Evolutionary conservation across 37 sponge, comb jelly and placozoan species (phyloP).

Genomic region (Halichondria panicea): DNA sequence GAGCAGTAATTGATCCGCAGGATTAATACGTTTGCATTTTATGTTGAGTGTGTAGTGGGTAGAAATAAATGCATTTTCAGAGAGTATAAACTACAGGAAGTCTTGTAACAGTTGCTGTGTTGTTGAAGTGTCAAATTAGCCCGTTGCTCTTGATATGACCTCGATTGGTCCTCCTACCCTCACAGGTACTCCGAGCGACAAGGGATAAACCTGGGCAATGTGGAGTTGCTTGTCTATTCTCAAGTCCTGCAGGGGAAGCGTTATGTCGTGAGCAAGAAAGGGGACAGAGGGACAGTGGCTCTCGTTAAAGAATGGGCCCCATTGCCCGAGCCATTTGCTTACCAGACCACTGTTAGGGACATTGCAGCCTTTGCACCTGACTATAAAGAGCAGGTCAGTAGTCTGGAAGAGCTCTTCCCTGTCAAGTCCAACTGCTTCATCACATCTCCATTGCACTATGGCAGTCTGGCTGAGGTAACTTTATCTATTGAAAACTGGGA

Average conservation of each 20-base stretch:
- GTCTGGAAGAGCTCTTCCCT: constrained; percentile 63
- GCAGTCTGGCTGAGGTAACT: constrained; percentile 69
- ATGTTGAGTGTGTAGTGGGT: not conserved
- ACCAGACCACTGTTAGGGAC: constrained; percentile 63
- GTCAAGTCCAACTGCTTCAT: constrained; percentile 55
- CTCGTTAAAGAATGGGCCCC: constrained; percentile 66
- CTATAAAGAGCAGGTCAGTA: constrained; percentile 16
- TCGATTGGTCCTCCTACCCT: too few species aligned
- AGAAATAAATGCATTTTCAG: too few species aligned
- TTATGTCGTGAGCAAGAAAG: constrained; percentile 33
- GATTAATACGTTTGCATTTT: not conserved
- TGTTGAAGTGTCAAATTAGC: too few species aligned
- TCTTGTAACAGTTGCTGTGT: not conserved
- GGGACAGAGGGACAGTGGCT: constrained; percentile 31
- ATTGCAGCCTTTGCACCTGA: constrained; percentile 55
- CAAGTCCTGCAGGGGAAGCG: constrained; percentile 67
- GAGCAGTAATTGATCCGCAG: not conserved
- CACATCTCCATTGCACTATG: constrained; percentile 59
- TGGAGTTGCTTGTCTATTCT: constrained; percentile 64
- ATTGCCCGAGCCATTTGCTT: constrained; percentile 31
- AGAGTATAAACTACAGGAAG: not conserved
- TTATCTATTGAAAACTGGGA: not conserved
- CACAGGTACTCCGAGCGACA: constrained; percentile 62
- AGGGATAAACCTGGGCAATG: constrained; percentile 69
- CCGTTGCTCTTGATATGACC: too few species aligned